Conservation (phyloP, 2,113 vertebrate genomes). For the Clupea harengus region DNA sequence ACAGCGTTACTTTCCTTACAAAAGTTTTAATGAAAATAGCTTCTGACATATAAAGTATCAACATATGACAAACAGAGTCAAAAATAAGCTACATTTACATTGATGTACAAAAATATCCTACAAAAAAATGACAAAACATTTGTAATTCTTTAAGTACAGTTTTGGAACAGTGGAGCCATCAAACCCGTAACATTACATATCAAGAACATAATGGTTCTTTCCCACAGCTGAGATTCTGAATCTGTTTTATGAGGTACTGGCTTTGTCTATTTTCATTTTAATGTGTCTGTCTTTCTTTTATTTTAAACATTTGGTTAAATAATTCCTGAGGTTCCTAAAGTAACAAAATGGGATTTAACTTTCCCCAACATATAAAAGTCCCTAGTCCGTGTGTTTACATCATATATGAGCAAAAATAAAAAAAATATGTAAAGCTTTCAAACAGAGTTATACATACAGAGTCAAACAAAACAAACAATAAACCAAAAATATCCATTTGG, state of each 20-base stretch:
- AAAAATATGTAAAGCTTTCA: conserved; percentile 16
- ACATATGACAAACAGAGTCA: conserved; percentile 54
- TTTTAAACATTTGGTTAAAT: background rate
- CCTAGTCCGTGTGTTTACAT: background rate
- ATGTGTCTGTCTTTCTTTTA: background rate
- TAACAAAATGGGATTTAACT: background rate
- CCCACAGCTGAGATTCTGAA: background rate
- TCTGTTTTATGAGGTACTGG: conserved; percentile 45
- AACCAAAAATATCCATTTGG: background rate
- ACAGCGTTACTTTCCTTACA: conserved; percentile 63
- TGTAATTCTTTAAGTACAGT: background rate
- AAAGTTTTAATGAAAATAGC: conserved; percentile 73
- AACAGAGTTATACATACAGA: background rate
- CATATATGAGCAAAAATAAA: background rate
- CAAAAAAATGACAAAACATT: conserved; percentile 28
- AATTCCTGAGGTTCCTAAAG: conserved; percentile 2
- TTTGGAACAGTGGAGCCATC: background rate
- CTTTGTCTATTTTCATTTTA: conserved; percentile 27
- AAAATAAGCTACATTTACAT: conserved; percentile 60
- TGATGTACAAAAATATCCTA: background rate
- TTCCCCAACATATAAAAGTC: conserved; percentile 8
- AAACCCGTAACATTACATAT: conserved; percentile 35
- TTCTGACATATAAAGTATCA: conserved; percentile 73
- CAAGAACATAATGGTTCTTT: conserved; percentile 14
- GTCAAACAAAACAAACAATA: background rate